phyloP scores from a whole-genome alignment of 2,888 invertebrate species.

The Kuschelorhynchus macadamiae region DNA sequence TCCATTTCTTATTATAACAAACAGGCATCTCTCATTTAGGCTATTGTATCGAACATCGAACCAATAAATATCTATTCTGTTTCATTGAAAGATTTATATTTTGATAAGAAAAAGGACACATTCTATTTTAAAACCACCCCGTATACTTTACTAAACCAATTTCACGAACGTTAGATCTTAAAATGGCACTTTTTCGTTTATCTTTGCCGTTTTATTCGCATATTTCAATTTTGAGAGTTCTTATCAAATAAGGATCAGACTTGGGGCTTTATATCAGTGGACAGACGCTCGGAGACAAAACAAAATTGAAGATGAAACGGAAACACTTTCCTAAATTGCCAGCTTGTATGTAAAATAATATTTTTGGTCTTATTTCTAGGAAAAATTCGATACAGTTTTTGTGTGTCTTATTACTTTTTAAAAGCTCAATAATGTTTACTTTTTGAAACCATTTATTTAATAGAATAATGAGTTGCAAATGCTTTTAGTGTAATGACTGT shows the following conservation, averaged over 20 bases:
- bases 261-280: conserved; percentile 50
- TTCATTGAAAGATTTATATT: no score
- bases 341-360: no score
- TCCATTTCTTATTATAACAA: no score
- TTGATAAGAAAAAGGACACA: background rate
- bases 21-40: no score
- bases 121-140: conserved; percentile 6
- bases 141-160: conserved; percentile 21
- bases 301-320: conserved; percentile 46
- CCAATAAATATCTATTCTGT: no score
- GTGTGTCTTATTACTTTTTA: no score
- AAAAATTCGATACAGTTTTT: background rate
- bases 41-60: no score
- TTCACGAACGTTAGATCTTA: conserved; percentile 32
- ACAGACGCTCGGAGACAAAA: conserved; percentile 43
- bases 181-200: conserved; percentile 35
- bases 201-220: conserved; percentile 42
- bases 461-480: no score
- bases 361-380: no score
- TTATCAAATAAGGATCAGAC: conserved; percentile 51
- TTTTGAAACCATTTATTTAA: no score
- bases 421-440: no score
- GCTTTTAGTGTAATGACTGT: no score
- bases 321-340: conserved; percentile 34
- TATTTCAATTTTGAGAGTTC: conserved; percentile 47